Base-by-base conservation (phyloP, 1,140 invertebrate genomes). In the Drosophila jambulina region DNA sequence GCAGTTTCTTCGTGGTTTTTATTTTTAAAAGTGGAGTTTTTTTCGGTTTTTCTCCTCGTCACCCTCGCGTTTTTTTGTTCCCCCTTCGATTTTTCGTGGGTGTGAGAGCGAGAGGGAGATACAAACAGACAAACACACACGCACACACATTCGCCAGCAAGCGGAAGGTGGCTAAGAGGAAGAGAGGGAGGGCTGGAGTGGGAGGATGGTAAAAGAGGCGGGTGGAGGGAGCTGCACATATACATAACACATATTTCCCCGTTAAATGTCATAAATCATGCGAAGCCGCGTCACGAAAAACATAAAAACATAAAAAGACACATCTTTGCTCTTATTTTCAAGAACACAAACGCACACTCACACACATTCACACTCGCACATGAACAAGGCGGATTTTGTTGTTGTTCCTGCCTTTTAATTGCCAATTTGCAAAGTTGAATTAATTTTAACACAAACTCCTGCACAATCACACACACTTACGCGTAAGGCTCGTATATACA, bases 1-100 rank as follows among this genome's bases (percentile, higher is more conserved):
- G 60, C 60, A 63, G 27, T 65, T 65, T 65, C 43, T 17, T 49
- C 9, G 25, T 19, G 13, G 53, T 56, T 51, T 68, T 54, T 67
- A 21, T 42, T 54, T 46, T 43, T 21, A 70, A 54, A 53, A 68
- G 67, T 68, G 63, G 67, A 83, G 82, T 75, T 82, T 82, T 64
- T 62, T 77, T 58, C n/a, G 57, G 15, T 51, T 75, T 82, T 77
- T 63, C 29, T 80, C 57, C 38, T 67, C 34, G 25, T 58, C 80
- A 69, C 67, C 79, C 65, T 76, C 38, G 57, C 62, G 21, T 27
- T 62, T 60, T 58, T 63, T 62, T 60, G 42, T 63, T 61, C 54
- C 36, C 68, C 45, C 59, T 59, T 54, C 21, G 34, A 25, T 53
- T 53, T 25, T 21, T 38, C 4, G 15, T 46, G 38, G 27, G 62